Conservation (phyloP, 2,888 invertebrate species). For the Melipona bicolor region DNA sequence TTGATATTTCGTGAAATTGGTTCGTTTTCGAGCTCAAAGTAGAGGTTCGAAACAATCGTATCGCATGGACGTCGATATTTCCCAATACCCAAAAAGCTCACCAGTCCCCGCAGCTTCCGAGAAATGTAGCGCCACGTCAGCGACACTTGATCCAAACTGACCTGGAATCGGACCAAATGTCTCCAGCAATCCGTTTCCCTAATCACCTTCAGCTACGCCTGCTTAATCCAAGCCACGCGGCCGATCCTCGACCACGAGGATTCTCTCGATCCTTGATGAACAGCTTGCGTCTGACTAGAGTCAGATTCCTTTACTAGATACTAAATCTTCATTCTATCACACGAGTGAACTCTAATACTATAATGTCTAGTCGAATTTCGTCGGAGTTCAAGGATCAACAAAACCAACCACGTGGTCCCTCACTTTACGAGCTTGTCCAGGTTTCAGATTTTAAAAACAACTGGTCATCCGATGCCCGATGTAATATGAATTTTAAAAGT, state of each 20-base stretch:
- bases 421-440: too few species aligned
- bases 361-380: not conserved
- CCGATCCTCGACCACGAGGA: not conserved
- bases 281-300: not conserved
- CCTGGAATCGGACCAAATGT: not conserved
- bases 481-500: too few species aligned
- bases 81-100: not conserved
- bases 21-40: too few species aligned
- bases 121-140: not conserved
- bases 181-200: not conserved
- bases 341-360: not conserved
- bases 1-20: too few species aligned
- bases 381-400: not conserved
- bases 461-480: too few species aligned
- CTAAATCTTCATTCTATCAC: not conserved
- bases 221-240: not conserved
- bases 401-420: not conserved
- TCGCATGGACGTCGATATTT: too few species aligned
- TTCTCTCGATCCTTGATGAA: not conserved
- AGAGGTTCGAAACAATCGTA: too few species aligned
- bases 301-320: not conserved
- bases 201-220: not conserved
- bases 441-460: too few species aligned
- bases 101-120: not conserved
- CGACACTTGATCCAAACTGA: not conserved